Evolutionary conservation across 2,888 invertebrate genomes (phyloP), one percentile per base, ranked within the genome.

Genomic region (Folsomia candida): DNA sequence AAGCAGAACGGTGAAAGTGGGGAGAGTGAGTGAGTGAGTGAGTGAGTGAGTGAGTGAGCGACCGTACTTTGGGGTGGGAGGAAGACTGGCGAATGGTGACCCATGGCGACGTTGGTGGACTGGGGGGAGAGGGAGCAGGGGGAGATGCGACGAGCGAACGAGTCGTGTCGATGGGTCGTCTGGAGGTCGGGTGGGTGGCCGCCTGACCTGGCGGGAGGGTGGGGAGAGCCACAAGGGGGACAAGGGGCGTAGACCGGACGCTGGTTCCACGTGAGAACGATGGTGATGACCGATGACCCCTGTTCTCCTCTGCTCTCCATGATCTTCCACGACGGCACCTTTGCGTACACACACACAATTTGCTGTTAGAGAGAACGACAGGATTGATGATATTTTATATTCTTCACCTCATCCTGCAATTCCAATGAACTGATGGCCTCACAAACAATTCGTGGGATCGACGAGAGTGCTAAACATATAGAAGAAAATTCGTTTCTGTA

Each of bases 301-400:
- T n/a, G n/a, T 84, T 94, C 91, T 84, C 94, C 95, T 87, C 94
- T 93, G 89, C 94, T 94, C 90, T 95, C 95, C 94, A 94, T 94
- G 87, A 95, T 94, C 87, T 95, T 95, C 95, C 95, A 95, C 86
- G 94, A 93, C 83, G 95, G 94, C 84, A 94, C 93, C n/a, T n/a
- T n/a, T n/a, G n/a, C n/a, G 86, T 94, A 68, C 70, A 71, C 70
- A 70, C 61, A 65, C 37, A 67, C n/a, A 67, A 51, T 54, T 28
- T 22, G 47, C 28, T 18, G 11, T 9, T 9, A 58, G 58, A 58
- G 11, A 14, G 22, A 81, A 72, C 81, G 81, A 62, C 81, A 80
- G 81, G 81, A 24, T 78, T 74, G 26, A 80, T 80, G 37, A 80
- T 79, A 69, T n/a, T n/a, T n/a, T n/a, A n/a, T n/a, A n/a, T n/a